Conservation (phyloP, 2,888 invertebrate genomes). For the Lathronympha strigana region DNA sequence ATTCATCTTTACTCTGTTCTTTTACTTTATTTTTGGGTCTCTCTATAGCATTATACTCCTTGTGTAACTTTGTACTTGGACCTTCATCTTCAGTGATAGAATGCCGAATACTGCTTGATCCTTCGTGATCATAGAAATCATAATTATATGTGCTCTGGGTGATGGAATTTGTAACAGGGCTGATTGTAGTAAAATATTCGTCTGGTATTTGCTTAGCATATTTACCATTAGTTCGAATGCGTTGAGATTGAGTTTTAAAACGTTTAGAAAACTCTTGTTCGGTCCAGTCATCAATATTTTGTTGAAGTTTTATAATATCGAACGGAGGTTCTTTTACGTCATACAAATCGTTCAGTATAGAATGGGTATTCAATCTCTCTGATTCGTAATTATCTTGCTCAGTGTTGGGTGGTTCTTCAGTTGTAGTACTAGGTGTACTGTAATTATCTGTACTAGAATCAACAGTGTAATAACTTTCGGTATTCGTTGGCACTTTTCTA, state of each 20-base stretch:
- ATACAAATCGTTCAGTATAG: constrained; percentile 67
- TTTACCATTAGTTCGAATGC: constrained; percentile 81
- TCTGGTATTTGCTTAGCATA: constrained; percentile 91
- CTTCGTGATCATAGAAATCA: constrained; percentile 78
- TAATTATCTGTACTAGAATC: constrained; percentile 60
- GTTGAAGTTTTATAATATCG: constrained; percentile 90
- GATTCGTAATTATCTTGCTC: constrained; percentile 78
- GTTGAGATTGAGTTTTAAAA: constrained; percentile 71
- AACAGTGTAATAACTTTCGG: constrained; percentile 52
- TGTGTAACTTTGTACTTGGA: constrained; percentile 56
- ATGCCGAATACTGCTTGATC: constrained; percentile 76
- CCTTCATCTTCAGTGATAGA: constrained; percentile 66
- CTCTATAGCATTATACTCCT: constrained; percentile 70
- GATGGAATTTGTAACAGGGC: constrained; percentile 66
- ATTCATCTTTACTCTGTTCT: constrained; percentile 58
- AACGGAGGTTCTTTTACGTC: constrained; percentile 84
- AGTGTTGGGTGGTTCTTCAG: constrained; percentile 57
- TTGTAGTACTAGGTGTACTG: constrained; percentile 58
- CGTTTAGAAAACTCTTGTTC: constrained; percentile 87
- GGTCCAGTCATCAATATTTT: constrained; percentile 94
- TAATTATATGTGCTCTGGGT: constrained; percentile 66
- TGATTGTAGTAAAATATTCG: constrained; percentile 88
- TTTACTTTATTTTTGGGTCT: constrained; percentile 60
- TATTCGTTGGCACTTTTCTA: constrained; percentile 76
- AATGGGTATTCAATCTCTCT: constrained; percentile 74